Evolutionary conservation across 2,797 vertebrate genomes (phyloP).

Genomic region (Mormyrops attenuatus): DNA sequence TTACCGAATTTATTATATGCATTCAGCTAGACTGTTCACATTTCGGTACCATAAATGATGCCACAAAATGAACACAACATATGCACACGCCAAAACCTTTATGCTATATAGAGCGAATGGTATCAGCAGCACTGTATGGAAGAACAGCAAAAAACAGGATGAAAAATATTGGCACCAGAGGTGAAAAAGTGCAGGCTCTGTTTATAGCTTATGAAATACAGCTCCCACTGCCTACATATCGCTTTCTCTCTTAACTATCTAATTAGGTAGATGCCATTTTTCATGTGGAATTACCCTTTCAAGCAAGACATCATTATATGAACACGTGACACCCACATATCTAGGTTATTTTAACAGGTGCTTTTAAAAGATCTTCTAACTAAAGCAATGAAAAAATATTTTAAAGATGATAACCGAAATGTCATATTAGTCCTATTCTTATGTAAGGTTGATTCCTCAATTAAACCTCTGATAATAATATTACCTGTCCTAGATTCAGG

Average conservation of each 20-base stretch:
- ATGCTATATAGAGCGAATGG: background rate
- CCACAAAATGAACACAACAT: background rate
- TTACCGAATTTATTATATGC: background rate
- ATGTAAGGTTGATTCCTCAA: constrained; percentile 9
- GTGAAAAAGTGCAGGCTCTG: background rate
- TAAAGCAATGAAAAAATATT: constrained; percentile 2
- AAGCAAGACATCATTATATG: background rate
- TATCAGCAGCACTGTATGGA: background rate
- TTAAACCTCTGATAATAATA: constrained; percentile 5
- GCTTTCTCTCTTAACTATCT: background rate
- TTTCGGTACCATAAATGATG: background rate
- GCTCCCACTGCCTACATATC: background rate
- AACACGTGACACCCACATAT: background rate
- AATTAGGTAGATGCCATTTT: constrained; percentile 6
- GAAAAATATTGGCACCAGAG: background rate
- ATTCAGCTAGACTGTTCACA: background rate
- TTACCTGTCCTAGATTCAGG: constrained; percentile 2
- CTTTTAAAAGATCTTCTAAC: constrained; percentile 5
- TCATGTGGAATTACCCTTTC: constrained; percentile 8
- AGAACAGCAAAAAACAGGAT: background rate
- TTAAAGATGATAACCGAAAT: constrained; percentile 1
- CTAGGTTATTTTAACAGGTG: constrained; percentile 12
- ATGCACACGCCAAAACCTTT: background rate
- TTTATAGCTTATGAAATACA: background rate
- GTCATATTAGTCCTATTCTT: background rate